phyloP scores from a whole-genome alignment of 2,113 vertebrate species.

The Dryoscopus gambensis region DNA sequence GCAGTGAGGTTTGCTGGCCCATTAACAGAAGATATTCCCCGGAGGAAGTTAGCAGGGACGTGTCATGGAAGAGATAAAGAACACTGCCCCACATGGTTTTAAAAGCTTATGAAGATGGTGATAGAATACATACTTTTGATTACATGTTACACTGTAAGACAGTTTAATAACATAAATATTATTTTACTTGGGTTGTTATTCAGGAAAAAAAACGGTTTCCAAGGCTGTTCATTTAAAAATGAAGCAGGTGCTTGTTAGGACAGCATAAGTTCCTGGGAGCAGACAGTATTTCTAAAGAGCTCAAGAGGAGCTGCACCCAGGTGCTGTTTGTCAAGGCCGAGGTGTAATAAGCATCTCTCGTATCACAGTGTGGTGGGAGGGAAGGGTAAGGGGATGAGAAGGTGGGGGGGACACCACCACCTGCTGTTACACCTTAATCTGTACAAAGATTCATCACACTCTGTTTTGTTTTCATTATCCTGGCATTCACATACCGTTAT shows the following conservation, averaged over 20 bases:
- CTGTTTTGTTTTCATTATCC: neutral
- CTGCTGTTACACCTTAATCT: neutral
- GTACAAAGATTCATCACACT: neutral
- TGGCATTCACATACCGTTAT: neutral
- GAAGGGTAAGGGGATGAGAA: no score
- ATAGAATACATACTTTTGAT: neutral
- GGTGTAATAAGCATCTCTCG: neutral
- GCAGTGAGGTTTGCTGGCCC: neutral
- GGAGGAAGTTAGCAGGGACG: neutral
- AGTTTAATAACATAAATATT: neutral
- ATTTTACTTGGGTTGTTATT: neutral
- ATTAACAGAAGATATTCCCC: neutral
- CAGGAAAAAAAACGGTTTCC: neutral
- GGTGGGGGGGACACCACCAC: neutral
- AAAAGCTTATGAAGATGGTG: neutral
- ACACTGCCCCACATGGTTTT: neutral
- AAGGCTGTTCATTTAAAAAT: accelerated
- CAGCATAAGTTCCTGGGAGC: neutral
- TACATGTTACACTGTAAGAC: neutral
- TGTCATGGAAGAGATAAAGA: neutral
- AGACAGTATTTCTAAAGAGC: neutral
- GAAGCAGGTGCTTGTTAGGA: accelerated
- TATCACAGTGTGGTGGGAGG: no score
- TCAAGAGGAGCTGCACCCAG: neutral
- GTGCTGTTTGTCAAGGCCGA: neutral